Evolutionary conservation across 1,140 invertebrate species (phyloP).

Genomic region (Planococcus citri): DNA sequence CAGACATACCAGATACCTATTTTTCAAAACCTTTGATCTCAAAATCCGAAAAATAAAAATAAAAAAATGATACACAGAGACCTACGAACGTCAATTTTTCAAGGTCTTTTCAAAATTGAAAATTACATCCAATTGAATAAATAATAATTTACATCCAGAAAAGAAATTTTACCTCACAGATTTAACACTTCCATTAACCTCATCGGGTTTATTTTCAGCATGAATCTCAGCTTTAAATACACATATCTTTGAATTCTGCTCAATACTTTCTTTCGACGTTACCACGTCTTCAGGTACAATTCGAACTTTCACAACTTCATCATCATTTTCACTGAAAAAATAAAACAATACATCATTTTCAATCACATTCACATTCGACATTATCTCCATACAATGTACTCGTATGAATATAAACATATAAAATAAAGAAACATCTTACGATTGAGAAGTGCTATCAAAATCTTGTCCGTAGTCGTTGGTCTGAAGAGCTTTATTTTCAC

Average conservation of each 20-base stretch:
- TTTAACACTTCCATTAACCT: not conserved
- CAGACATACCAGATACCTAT: no score
- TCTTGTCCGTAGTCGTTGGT: not conserved
- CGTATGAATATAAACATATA: no score
- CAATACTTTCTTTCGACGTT: not conserved
- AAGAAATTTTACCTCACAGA: not conserved
- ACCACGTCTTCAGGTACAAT: not conserved
- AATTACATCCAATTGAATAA: not conserved
- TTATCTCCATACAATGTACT: not conserved
- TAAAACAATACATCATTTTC: not conserved
- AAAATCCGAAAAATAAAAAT: no score
- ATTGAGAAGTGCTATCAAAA: not conserved
- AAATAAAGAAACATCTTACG: not conserved
- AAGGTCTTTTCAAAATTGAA: no score
- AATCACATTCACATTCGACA: no score
- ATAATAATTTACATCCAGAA: not conserved
- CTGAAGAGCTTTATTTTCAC: not conserved
- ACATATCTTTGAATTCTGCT: not conserved
- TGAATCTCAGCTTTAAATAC: conserved; percentile 5
- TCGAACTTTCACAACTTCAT: not conserved
- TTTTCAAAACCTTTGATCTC: no score
- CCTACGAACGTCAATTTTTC: no score
- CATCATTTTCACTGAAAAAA: conserved; percentile 1
- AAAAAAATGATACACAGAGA: no score
- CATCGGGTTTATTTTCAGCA: not conserved